Percentiles rank a stretch among this genome's conserved stretches.
Evolutionary conservation across 1,140 invertebrate genomes (phyloP).

Genomic region (Pristionchus pacificus): DNA sequence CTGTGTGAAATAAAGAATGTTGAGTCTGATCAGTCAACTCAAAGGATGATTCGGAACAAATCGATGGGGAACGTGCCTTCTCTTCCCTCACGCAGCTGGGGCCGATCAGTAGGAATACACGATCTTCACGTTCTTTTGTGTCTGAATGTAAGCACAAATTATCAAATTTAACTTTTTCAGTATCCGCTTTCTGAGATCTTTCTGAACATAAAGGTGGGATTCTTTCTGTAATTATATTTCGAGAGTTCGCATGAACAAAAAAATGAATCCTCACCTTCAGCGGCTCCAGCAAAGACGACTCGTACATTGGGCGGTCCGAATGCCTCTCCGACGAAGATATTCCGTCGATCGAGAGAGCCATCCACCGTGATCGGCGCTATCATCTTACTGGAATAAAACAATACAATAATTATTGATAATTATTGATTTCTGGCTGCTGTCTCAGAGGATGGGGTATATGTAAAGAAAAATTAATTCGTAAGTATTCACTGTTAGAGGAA

Average conservation of each 20-base stretch:
- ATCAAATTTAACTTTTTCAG: background rate
- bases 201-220: background rate
- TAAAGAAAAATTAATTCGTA: too few relatives aligned
- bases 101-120: conserved; percentile 13
- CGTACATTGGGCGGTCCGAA: background rate
- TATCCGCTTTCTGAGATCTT: background rate
- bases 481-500: too few relatives aligned
- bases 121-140: background rate
- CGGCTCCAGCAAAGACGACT: conserved; percentile 8
- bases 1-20: too few relatives aligned
- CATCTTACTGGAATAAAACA: too few relatives aligned
- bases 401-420: too few relatives aligned
- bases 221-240: too few relatives aligned
- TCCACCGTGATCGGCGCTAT: too few relatives aligned
- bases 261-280: background rate
- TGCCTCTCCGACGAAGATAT: conserved; percentile 15
- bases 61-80: background rate
- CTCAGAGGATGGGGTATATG: too few relatives aligned
- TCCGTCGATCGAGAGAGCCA: too few relatives aligned
- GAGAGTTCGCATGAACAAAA: background rate
- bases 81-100: background rate
- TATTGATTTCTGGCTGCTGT: too few relatives aligned
- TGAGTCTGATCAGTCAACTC: too few relatives aligned
- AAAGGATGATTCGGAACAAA: too few relatives aligned
- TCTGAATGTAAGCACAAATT: conserved; percentile 12